Conservation (phyloP, 2,888 invertebrate species). For the Flexamia atlantica region DNA sequence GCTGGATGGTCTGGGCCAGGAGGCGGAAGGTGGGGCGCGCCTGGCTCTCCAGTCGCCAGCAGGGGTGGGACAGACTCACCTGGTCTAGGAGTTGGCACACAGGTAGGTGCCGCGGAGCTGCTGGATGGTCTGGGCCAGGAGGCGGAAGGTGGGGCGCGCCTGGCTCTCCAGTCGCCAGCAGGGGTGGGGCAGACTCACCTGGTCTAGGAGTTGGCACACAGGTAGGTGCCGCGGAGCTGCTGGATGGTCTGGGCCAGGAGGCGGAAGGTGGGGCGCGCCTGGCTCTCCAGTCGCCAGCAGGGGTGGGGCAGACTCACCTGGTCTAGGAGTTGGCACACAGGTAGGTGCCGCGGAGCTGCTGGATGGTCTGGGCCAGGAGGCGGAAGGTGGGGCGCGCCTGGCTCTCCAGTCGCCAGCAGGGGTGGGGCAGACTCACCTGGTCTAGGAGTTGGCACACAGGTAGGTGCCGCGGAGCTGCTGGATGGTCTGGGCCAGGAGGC, state of each 20-base stretch:
- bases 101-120: conserved; percentile 41
- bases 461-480: conserved; percentile 44
- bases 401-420: conserved; percentile 50
- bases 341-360: conserved; percentile 40
- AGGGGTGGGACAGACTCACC: conserved; percentile 20
- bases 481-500: conserved; percentile 25
- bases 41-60: conserved; percentile 50
- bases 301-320: conserved; percentile 26
- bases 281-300: conserved; percentile 50
- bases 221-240: conserved; percentile 38
- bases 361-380: conserved; percentile 24
- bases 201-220: conserved; percentile 24
- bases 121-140: conserved; percentile 32
- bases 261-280: conserved; percentile 42
- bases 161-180: conserved; percentile 54
- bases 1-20: conserved; percentile 37
- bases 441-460: not conserved
- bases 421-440: conserved; percentile 19
- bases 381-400: conserved; percentile 48
- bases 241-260: conserved; percentile 29
- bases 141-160: conserved; percentile 33
- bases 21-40: conserved; percentile 34
- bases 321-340: not conserved
- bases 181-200: conserved; percentile 14
- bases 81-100: conserved; percentile 22